Conservation (phyloP, 1,140 invertebrate genomes). For the Artemia franciscana region DNA sequence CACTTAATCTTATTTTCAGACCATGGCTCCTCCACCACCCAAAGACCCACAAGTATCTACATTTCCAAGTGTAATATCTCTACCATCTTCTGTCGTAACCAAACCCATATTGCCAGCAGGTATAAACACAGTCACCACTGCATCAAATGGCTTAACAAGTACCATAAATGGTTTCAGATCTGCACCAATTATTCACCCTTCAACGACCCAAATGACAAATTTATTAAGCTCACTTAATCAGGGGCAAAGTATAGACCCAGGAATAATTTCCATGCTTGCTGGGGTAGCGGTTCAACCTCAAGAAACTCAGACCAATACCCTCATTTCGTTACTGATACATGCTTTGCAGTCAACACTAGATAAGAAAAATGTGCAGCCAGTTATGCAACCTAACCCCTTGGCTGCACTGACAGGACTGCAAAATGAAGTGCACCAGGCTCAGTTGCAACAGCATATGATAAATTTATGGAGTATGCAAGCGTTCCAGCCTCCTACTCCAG, state of each 20-base stretch:
- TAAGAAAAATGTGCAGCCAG: slow-evolving; percentile 18
- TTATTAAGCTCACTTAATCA: neutral
- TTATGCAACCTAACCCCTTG: neutral
- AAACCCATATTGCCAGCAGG: neutral
- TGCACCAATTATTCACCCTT: neutral
- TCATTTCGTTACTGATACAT: neutral
- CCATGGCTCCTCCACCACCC: neutral
- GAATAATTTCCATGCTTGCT: neutral
- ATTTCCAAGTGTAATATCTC: neutral
- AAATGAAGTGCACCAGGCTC: slow-evolving; percentile 7
- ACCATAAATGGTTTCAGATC: neutral
- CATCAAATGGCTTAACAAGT: neutral
- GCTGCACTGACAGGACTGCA: slow-evolving; percentile 6
- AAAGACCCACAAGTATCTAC: neutral
- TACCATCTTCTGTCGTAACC: neutral
- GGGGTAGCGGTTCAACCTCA: neutral
- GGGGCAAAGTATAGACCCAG: neutral
- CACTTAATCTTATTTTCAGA: neutral
- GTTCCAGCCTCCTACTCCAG: neutral
- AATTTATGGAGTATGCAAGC: neutral
- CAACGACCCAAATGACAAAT: neutral
- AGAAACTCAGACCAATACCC: neutral
- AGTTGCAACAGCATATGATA: neutral
- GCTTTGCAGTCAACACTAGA: slow-evolving; percentile 15
- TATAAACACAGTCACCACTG: neutral